phyloP scores from a whole-genome alignment of 1,140 invertebrate genomes.

The Cyphomyrmex costatus region DNA sequence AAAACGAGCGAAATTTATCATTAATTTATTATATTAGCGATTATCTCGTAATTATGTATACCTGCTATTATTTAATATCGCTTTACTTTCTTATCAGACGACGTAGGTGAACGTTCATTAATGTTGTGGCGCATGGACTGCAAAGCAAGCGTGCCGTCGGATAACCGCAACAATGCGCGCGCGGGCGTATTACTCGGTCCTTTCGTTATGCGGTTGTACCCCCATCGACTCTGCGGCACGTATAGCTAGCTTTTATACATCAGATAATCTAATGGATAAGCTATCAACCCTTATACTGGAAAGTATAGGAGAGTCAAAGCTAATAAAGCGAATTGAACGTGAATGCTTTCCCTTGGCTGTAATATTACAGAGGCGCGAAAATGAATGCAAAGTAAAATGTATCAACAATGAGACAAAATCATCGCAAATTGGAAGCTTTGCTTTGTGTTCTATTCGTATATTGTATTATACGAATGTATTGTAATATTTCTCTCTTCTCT shows the following conservation, averaged over 20 bases:
- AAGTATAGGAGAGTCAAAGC: slow-evolving; percentile 44
- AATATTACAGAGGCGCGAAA: neutral
- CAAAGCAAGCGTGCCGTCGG: slow-evolving; percentile 49
- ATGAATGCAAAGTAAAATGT: slow-evolving; percentile 34
- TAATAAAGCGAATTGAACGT: slow-evolving; percentile 31
- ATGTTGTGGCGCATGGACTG: slow-evolving; percentile 26
- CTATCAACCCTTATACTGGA: slow-evolving; percentile 27
- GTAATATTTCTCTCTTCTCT: neutral
- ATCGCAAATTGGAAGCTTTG: neutral
- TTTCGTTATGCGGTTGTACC: slow-evolving; percentile 40
- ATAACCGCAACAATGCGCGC: slow-evolving; percentile 55
- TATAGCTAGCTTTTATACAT: slow-evolving; percentile 25
- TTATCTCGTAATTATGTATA: no score
- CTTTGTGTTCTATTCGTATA: neutral
- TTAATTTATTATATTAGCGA: no score
- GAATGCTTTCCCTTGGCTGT: neutral
- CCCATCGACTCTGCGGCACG: slow-evolving; percentile 14
- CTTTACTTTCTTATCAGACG: slow-evolving; percentile 23
- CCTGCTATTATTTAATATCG: neutral
- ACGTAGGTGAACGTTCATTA: slow-evolving; percentile 20
- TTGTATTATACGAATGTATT: neutral
- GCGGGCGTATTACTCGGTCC: slow-evolving; percentile 43
- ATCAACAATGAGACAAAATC: neutral
- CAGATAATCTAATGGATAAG: slow-evolving; percentile 38
- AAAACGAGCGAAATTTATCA: no score